phyloP scores from a whole-genome alignment of 2,797 vertebrate genomes.

The Hypotaenidia okinawae region DNA sequence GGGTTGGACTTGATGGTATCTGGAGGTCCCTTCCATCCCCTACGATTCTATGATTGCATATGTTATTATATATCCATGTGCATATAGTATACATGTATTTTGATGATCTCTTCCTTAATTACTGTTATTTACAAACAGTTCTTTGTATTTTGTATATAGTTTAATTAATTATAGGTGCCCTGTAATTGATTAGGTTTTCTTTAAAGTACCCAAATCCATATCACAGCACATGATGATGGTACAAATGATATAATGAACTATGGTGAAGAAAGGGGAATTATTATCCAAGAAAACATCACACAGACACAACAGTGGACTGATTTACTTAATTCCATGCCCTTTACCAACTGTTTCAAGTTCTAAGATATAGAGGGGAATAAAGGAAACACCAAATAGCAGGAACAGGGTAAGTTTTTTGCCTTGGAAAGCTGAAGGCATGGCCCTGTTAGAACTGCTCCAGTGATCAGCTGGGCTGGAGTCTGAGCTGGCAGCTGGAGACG shows the following conservation, averaged over 20 bases:
- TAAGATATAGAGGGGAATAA: not conserved
- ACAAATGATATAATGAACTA: not conserved
- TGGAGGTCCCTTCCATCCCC: no score
- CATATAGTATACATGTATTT: no score
- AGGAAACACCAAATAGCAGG: not conserved
- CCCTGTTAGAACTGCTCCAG: not conserved
- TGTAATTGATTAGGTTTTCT: not conserved
- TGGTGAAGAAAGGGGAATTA: not conserved
- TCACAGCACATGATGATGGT: rapidly evolving
- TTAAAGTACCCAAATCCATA: not conserved
- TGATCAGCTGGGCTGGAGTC: not conserved
- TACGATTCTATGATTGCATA: no score
- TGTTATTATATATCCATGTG: no score
- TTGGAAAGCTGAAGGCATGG: not conserved
- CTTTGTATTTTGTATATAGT: not conserved
- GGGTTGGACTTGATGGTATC: no score
- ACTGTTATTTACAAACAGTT: not conserved
- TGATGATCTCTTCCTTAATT: not conserved
- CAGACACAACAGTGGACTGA: rapidly evolving
- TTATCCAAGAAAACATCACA: not conserved
- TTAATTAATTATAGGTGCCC: not conserved
- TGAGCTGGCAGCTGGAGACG: no score
- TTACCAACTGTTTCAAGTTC: not conserved
- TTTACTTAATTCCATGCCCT: not conserved
- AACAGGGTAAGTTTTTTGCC: rapidly evolving